Conservation (phyloP, 2,113 vertebrate genomes). For the Rallus limicola region DNA sequence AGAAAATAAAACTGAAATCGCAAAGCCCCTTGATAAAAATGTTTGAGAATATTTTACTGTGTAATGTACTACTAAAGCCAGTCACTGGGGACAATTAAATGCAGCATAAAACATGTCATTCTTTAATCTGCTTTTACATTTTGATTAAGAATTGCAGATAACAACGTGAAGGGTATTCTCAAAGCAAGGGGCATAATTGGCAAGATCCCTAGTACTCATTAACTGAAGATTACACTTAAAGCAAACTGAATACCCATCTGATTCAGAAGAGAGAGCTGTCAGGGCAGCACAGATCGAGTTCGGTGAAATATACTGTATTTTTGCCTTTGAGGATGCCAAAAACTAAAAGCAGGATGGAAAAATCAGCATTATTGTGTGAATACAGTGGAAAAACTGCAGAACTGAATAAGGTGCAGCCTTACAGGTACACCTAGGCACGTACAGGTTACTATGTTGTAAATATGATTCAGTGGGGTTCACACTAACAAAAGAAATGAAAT, state of each 20-base stretch:
- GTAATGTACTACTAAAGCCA: background rate
- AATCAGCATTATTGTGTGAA: background rate
- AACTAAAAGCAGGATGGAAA: background rate
- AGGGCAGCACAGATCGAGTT: background rate
- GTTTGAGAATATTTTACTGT: constrained; percentile 36
- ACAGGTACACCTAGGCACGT: background rate
- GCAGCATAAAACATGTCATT: constrained; percentile 7
- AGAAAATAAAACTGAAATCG: constrained; percentile 31
- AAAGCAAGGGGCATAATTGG: constrained; percentile 28
- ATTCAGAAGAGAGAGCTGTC: background rate
- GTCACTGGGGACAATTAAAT: constrained; percentile 28
- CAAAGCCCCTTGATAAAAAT: constrained; percentile 31
- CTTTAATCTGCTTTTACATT: constrained; percentile 43
- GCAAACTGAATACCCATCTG: background rate
- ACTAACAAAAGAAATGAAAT: background rate
- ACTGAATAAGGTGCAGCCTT: background rate
- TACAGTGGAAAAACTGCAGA: background rate
- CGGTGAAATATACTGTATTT: background rate
- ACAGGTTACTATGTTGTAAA: background rate
- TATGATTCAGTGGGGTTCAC: background rate
- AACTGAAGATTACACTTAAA: constrained; percentile 29
- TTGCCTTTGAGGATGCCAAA: background rate
- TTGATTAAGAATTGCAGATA: constrained; percentile 57
- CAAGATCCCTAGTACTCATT: constrained; percentile 29
- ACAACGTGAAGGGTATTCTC: constrained; percentile 27